Conservation (phyloP, 1,140 invertebrate species). For the Muscidifurax raptorellus region DNA sequence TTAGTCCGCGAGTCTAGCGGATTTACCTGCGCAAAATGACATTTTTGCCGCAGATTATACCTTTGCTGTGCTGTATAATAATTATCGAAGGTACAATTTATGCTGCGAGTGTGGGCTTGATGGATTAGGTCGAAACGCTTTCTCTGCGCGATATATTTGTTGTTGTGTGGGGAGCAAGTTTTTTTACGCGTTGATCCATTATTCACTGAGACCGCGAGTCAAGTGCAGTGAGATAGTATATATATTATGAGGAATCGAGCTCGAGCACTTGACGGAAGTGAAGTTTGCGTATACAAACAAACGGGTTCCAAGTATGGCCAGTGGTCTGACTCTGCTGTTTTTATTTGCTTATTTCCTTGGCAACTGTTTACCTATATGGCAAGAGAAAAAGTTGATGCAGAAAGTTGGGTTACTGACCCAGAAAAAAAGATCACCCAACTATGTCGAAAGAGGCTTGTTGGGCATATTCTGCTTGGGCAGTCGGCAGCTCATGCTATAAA, state of each 20-base stretch:
- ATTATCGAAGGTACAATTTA: neutral
- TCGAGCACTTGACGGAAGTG: slow-evolving; percentile 18
- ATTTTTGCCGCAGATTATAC: too few species aligned
- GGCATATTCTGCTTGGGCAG: too few species aligned
- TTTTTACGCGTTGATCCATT: neutral
- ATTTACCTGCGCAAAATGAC: neutral
- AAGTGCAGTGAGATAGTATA: neutral
- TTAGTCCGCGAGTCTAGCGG: too few species aligned
- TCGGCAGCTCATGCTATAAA: too few species aligned
- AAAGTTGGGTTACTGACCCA: too few species aligned
- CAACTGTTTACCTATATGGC: neutral
- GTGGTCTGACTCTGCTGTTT: too few species aligned
- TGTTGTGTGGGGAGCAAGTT: neutral
- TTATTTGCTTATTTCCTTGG: neutral
- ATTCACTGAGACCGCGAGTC: neutral
- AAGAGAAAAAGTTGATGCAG: too few species aligned
- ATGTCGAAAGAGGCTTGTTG: too few species aligned
- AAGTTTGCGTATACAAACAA: neutral
- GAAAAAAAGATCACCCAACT: too few species aligned
- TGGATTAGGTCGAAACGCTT: neutral
- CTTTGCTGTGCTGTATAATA: neutral
- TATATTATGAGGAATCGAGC: neutral
- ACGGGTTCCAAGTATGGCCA: neutral
- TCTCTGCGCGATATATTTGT: neutral
- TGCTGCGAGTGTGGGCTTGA: neutral